Conservation (phyloP, 2,113 vertebrate genomes). For the Calonectris borealis region DNA sequence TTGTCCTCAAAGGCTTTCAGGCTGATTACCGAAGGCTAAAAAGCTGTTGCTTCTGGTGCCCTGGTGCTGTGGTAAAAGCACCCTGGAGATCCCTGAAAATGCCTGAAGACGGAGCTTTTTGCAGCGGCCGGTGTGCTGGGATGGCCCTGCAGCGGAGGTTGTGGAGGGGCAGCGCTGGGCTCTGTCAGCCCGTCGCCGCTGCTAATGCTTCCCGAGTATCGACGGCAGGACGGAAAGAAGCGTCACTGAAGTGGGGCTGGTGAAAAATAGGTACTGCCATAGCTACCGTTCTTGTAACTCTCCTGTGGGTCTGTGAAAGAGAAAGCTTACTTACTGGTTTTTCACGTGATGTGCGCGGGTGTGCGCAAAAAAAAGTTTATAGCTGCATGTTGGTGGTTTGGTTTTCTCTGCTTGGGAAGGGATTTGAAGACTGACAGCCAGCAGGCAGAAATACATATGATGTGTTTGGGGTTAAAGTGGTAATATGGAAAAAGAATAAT, state of each 20-base stretch:
- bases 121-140: not conserved
- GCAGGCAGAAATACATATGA: not conserved
- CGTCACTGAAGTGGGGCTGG: not conserved
- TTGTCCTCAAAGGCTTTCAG: not conserved
- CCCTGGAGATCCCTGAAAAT: not conserved
- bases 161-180: not conserved
- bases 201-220: not conserved
- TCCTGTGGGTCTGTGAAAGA: not conserved
- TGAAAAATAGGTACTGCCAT: not conserved
- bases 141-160: not conserved
- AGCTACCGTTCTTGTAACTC: not conserved
- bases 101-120: not conserved
- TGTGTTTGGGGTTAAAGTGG: not conserved
- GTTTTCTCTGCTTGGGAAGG: not conserved
- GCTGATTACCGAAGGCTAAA: not conserved
- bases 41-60: not conserved
- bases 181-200: not conserved
- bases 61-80: not conserved
- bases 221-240: not conserved
- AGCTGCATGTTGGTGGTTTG: not conserved
- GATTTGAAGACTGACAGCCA: not conserved
- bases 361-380: not conserved
- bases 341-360: fast-evolving
- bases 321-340: not conserved
- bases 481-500: not conserved